Percentiles rank a stretch among this genome's conserved stretches.
Conservation (phyloP, 2,797 vertebrate genomes). For the Taenioides sp. region DNA sequence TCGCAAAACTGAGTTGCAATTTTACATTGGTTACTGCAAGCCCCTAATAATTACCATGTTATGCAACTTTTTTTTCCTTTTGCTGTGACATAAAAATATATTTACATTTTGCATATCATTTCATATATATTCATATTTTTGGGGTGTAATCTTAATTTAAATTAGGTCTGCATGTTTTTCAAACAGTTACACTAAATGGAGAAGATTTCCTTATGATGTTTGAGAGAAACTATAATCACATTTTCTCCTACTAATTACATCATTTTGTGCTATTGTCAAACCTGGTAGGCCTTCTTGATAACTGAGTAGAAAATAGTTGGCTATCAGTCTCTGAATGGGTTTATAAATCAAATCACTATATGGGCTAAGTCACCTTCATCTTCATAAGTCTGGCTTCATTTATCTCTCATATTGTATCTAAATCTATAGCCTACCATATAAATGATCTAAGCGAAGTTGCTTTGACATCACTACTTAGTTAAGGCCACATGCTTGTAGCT, state of each 20-base stretch:
- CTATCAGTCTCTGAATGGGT: not conserved
- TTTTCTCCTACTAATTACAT: no score
- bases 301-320: not conserved
- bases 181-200: no score
- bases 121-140: no score
- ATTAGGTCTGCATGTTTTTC: no score
- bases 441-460: not conserved
- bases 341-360: not conserved
- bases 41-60: not conserved
- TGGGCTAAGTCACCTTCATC: not conserved
- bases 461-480: slow-evolving; percentile 10
- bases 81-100: not conserved
- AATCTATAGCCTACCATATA: not conserved
- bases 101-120: not conserved
- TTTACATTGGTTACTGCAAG: not conserved
- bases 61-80: not conserved
- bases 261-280: not conserved
- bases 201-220: no score
- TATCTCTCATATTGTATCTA: not conserved
- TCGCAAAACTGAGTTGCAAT: not conserved
- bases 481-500: slow-evolving; percentile 40
- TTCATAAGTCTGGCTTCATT: not conserved
- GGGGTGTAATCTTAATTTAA: no score
- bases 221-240: no score
- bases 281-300: not conserved